Evolutionary conservation across 1,140 invertebrate species (phyloP), one percentile per base, ranked within the genome.

Genomic region (Drosophila equinoxialis): DNA sequence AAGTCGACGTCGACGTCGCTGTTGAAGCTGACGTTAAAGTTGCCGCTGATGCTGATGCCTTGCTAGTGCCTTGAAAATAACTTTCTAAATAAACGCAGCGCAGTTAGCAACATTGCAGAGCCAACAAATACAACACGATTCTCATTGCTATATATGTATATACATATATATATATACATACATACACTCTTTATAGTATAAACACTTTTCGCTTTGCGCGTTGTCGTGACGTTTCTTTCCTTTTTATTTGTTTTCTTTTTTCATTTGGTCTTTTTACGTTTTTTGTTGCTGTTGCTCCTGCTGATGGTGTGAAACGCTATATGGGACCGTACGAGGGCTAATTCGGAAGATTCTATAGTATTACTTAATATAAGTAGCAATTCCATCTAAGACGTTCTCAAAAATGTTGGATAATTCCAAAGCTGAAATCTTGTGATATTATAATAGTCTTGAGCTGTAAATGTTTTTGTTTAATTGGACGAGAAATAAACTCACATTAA

Each of bases 71-170:
- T 62, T 75, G 58, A 64, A 87, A 87, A 89, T 89, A 87, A 83
- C 83, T 87, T 87, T 87, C 83, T 87, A 87, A 87, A 87, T 89
- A 87, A 87, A 87, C 79, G 82, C 71, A 69, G 68, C 59, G 68
- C 73, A 83, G 76, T 83, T 83, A 68, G 76, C 82, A 81, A 78
- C 82, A 81, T 78, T 75, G 63, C 37, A 41, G 39, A 8, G 11
- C 70, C 65, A 39, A 33, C 59, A 67, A 26, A 26, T 42, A 45
- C 60, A 62, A 62, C 37, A 54, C 8, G 35, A 54, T 37, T 61
- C 54, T 11, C 35, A 37, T 37, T 37, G 7, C 51, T 42, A 69
- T n/a, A 30, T 1, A 61, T n/a, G 57, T 20, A 74, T 30, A n/a
- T n/a, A n/a, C n/a, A 64, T 23, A 57, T 20, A 55, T 45, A 58